A percentile compares a stretch with the other conserved stretches of the same genome.
These are phyloP conservation scores for Xiphophorus hellerii DNA, from an alignment of 2,113 vertebrate species.

Conservation along the genomic window DNA sequence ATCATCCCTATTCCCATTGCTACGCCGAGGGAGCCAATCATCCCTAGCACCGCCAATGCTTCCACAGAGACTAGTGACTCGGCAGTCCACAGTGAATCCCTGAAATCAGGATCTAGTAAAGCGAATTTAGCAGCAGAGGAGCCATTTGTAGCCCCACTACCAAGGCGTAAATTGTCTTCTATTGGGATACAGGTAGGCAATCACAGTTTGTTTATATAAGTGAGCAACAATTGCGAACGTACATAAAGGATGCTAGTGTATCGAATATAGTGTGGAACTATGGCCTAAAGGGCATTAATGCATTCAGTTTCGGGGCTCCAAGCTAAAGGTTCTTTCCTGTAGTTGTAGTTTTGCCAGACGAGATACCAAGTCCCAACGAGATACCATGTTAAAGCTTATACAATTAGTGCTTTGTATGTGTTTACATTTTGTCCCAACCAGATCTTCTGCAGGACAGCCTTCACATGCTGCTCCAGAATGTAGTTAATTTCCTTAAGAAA, in stretches of 20 bases:
- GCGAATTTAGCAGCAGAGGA: constrained; percentile 84
- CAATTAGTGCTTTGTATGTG: too few relatives aligned
- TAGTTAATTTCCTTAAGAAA: too few relatives aligned
- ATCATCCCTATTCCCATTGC: constrained; percentile 82
- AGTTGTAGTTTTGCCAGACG: too few relatives aligned
- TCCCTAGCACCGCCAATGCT: constrained; percentile 67
- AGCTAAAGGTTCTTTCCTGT: too few relatives aligned
- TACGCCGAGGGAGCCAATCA: constrained; percentile 81
- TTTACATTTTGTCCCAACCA: too few relatives aligned
- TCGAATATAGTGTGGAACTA: background rate
- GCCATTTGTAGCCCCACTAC: constrained; percentile 82
- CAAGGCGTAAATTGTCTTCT: constrained; percentile 95
- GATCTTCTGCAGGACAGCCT: too few relatives aligned
- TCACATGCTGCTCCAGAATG: too few relatives aligned
- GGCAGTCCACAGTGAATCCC: constrained; percentile 63
- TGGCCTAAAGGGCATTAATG: too few relatives aligned
- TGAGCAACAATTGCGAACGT: background rate
- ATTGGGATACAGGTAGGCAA: constrained; percentile 96
- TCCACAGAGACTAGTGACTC: constrained; percentile 70
- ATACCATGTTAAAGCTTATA: too few relatives aligned
- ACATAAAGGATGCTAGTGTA: background rate
- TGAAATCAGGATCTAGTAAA: constrained; percentile 83
- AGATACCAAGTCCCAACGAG: too few relatives aligned
- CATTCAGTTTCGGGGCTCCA: too few relatives aligned
- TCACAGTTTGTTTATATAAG: background rate